phyloP scores from a whole-genome alignment of 2,888 invertebrate species.

The Apamea monoglypha region DNA sequence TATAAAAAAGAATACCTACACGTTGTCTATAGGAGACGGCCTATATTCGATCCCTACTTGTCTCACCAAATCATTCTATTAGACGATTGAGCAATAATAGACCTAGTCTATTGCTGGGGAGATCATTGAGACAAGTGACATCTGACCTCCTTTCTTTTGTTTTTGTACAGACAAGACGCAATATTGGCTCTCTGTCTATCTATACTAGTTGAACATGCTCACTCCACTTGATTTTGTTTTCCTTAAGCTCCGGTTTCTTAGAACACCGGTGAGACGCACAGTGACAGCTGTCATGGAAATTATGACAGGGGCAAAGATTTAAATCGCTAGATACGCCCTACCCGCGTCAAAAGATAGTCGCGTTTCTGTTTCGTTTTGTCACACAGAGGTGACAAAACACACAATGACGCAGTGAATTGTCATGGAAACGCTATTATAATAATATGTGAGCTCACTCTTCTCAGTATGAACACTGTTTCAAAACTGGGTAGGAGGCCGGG shows the following conservation, averaged over 20 bases:
- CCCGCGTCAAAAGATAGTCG: too few relatives aligned
- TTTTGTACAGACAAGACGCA: neutral
- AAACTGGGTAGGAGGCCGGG: too few relatives aligned
- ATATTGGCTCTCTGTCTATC: neutral
- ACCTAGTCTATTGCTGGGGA: constrained; percentile 1
- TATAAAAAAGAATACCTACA: neutral
- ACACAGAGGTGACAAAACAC: too few relatives aligned
- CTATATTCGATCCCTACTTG: constrained; percentile 14
- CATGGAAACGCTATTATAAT: too few relatives aligned
- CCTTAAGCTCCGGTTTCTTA: neutral
- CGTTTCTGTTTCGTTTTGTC: too few relatives aligned
- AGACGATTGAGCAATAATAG: constrained; percentile 39
- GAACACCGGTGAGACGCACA: neutral
- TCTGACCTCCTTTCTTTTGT: constrained; percentile 51
- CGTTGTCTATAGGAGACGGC: neutral
- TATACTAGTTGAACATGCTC: neutral
- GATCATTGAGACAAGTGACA: constrained; percentile 39
- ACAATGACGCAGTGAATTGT: too few relatives aligned
- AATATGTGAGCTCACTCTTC: too few relatives aligned
- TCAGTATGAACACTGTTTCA: too few relatives aligned
- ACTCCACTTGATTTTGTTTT: neutral
- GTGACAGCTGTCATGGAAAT: too few relatives aligned
- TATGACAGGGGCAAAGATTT: too few relatives aligned
- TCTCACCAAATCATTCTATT: constrained; percentile 53
- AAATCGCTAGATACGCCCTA: too few relatives aligned